Conservation (phyloP, 1,140 invertebrate species). For the Calephelis nemesis region DNA sequence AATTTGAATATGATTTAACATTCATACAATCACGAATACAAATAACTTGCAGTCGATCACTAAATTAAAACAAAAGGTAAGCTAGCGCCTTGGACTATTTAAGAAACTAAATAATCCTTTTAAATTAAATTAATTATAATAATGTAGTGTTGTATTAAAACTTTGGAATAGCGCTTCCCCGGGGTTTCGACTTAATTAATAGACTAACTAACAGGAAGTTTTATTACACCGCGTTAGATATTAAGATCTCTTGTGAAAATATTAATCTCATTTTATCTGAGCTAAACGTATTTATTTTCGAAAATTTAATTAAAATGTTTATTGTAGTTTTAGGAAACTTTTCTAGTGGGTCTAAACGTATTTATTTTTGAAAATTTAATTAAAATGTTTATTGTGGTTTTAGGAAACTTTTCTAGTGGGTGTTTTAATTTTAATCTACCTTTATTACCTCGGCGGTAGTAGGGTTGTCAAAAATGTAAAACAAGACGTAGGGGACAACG, state of each 20-base stretch:
- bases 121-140: slow-evolving; percentile 5
- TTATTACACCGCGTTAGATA: slow-evolving; percentile 9
- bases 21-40: too few relatives aligned
- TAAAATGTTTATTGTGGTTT: not conserved
- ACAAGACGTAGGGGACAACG: too few relatives aligned
- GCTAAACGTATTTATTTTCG: not conserved
- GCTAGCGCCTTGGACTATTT: too few relatives aligned
- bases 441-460: too few relatives aligned
- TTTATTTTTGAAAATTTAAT: not conserved
- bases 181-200: slow-evolving; percentile 7
- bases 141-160: not conserved
- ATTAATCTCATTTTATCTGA: not conserved
- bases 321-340: slow-evolving; percentile 1
- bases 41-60: too few relatives aligned
- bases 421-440: too few relatives aligned
- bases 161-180: not conserved
- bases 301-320: not conserved
- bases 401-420: not conserved
- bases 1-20: too few relatives aligned
- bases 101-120: not conserved
- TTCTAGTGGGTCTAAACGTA: not conserved
- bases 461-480: too few relatives aligned
- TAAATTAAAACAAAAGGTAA: too few relatives aligned
- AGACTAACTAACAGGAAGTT: slow-evolving; percentile 8
- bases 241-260: slow-evolving; percentile 10